A percentile compares a stretch with the other conserved stretches of the same genome.
phyloP scores from a whole-genome alignment of 2,888 invertebrate species.

The Watsonalla cultraria region DNA sequence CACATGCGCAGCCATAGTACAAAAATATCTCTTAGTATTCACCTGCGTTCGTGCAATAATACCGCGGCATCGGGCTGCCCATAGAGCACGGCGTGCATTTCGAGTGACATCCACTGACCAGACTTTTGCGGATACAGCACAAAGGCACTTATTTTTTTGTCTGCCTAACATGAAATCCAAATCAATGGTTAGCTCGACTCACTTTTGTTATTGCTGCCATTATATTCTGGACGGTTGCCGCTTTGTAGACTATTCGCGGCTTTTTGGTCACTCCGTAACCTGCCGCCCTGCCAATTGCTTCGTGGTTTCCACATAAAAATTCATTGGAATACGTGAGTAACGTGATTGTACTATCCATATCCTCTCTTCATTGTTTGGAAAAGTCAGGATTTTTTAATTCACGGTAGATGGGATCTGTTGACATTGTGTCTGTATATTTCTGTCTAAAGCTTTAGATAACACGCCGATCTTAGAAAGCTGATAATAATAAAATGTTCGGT shows the following conservation, averaged over 20 bases:
- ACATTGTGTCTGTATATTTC: no score
- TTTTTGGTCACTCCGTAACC: constrained; percentile 40
- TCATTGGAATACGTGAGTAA: constrained; percentile 38
- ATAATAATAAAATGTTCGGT: constrained; percentile 5
- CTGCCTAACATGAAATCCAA: constrained; percentile 62
- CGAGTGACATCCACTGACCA: constrained; percentile 53
- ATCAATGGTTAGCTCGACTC: constrained; percentile 73
- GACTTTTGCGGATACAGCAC: constrained; percentile 61
- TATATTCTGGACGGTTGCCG: constrained; percentile 52
- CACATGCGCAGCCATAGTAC: constrained; percentile 23
- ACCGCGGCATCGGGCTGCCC: constrained; percentile 39
- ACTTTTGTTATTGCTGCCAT: constrained; percentile 72
- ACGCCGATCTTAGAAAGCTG: neutral
- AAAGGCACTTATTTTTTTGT: constrained; percentile 65
- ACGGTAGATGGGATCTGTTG: no score
- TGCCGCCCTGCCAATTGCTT: constrained; percentile 31
- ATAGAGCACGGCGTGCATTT: constrained; percentile 45
- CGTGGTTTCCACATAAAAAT: constrained; percentile 47
- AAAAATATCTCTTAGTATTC: constrained; percentile 63
- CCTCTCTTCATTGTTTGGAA: constrained; percentile 13
- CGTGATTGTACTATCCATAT: constrained; percentile 24
- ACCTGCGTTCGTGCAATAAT: constrained; percentile 60
- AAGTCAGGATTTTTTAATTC: neutral
- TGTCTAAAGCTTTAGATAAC: no score
- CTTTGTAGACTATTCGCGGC: constrained; percentile 36